Percentiles rank a stretch among this genome's conserved stretches.
These are phyloP conservation scores for Illadopsis cleaveri DNA, from an alignment of 2,113 vertebrate species.

Conservation along the genomic window DNA sequence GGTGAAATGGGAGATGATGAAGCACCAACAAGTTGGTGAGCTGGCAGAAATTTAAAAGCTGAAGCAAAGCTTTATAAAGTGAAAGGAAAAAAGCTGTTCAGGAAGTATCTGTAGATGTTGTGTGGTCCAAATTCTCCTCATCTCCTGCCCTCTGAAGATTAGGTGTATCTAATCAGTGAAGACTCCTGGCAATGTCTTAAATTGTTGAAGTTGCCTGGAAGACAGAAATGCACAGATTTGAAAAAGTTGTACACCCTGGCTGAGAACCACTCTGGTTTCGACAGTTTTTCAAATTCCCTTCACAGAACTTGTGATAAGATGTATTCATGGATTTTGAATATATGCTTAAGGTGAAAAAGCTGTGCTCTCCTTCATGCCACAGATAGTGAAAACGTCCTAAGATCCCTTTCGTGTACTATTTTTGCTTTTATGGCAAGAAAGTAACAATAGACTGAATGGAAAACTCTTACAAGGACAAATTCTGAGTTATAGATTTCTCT, in stretches of 20 bases:
- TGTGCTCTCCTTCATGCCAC: neutral
- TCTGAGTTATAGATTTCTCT: neutral
- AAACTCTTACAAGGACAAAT: neutral
- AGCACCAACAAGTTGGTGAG: slow-evolving; percentile 88
- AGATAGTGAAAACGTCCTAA: neutral
- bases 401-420: neutral
- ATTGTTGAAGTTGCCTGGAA: neutral
- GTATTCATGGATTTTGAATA: neutral
- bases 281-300: neutral
- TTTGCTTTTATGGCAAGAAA: neutral
- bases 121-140: neutral
- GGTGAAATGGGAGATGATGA: slow-evolving; percentile 99
- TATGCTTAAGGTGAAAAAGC: neutral
- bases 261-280: neutral
- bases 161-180: neutral
- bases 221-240: neutral
- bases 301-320: neutral
- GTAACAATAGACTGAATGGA: neutral
- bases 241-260: neutral
- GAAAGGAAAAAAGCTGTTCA: neutral
- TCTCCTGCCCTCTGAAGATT: neutral
- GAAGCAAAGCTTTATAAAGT: neutral
- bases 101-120: neutral
- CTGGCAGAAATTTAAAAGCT: neutral
- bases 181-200: neutral